Evolutionary conservation across 2,113 vertebrate genomes (phyloP), one percentile per base, ranked within the genome.

Genomic region (Sakesphorus luctuosus): DNA sequence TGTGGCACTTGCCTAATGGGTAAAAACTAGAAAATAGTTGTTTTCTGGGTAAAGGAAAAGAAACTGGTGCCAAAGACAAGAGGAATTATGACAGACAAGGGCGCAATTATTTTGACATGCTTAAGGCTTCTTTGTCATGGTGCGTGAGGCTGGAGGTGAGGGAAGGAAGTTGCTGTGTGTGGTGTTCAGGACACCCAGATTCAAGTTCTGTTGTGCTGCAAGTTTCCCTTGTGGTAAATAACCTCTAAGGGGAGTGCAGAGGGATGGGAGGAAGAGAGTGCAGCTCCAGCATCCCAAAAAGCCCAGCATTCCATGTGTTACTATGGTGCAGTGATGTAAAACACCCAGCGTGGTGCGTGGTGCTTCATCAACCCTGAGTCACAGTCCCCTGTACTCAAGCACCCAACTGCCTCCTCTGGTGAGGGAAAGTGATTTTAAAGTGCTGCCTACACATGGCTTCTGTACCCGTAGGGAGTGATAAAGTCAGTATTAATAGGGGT

Each of bases 301-400:
- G 24, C 46, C 7, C 46, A 0, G 3, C 8, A 1, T 9, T 7
- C 1, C 23, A 2, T 5, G 13, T 8, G 58, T 13, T 13, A 1
- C 73, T 33, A 0, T 2, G 65, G 25, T 7, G 56, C 8, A 62
- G 38, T 19, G 88, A 40, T 26, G 78, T 53, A 3, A 18, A 55
- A 55, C 78, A 55, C 46, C 88, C 43, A 10, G 4, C 9, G 55
- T 19, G 8, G 8, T 0, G 0, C 2, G 0, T 2, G 67, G 46
- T 19, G 8, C 36, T 69, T 35, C 68, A 7, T 0, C 2, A 1
- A 33, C 52, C 68, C 81, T 6, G 2, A 7, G 43, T 15, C 66
- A 12, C 66, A 0, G 35, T n/a, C 26, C n/a, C 15, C 2, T 33
- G 38, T 19, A 0, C 46, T 21, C 3, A 1, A 74, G 61, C 76